Base-by-base conservation (phyloP, 2,113 vertebrate genomes). In the Promerops cafer region DNA sequence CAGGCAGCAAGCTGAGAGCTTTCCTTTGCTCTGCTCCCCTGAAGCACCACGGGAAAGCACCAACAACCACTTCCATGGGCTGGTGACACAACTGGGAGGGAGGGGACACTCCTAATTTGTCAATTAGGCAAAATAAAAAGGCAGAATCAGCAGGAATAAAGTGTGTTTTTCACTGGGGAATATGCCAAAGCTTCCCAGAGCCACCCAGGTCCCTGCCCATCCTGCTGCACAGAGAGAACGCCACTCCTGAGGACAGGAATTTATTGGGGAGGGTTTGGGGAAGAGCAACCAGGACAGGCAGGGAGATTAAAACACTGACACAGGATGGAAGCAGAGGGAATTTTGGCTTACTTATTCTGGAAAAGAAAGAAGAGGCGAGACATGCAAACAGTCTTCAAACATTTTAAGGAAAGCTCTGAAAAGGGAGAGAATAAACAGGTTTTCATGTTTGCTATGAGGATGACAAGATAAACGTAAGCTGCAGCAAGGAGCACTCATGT, bases 401-500 rank as follows among this genome's bases (percentile, higher is more conserved):
- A 72, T 80, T 76, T 83, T 83, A 60, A 88, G 90, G 84, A 28
- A n/a, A 83, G 88, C 92, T 87, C 90, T 52, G 85, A 64, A 83
- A 89, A 85, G 78, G 92, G 47, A 60, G 82, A 40, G 90, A 87
- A 91, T 85, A 96, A 96, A 87, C 85, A 95, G 90, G 85, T 96
- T 95, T 95, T 95, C 94, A 72, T 93, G 95, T 90, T 92, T 16
- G 4, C 94, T 75, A 0, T 17, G 90, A 93, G 90, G 90, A 87
- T 92, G 95, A 94, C 95, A 96, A 95, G 95, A 30, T 26, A 90
- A 93, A 94, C 90, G 70, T 40, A 83, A 91, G 76, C 92, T 52
- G 95, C 95, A 90, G 90, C 93, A 63, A 70, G 84, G 60, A 91
- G 77, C 39, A 0, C 6, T 91, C 84, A 3, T 94, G 95, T 94